These are phyloP conservation scores for Nothobranchius kuhntae DNA, from an alignment of 2,113 vertebrate genomes.

Conservation along the genomic window DNA sequence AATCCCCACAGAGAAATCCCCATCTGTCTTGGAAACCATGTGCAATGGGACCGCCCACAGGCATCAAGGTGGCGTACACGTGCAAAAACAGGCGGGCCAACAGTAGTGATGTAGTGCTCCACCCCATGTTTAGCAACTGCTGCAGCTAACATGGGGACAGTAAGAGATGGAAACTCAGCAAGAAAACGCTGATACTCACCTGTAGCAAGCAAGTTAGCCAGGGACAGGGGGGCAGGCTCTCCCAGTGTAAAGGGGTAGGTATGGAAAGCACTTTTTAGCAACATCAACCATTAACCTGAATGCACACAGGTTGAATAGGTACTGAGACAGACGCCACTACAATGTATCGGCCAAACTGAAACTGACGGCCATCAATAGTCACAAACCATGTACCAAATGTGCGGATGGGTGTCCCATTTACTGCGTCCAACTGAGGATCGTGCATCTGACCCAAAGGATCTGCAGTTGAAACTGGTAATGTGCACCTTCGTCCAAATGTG, in stretches of 20 bases:
- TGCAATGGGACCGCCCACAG: no score
- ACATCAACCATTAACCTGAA: neutral
- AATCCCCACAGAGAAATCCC: neutral
- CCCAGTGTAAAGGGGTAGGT: neutral
- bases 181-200: neutral
- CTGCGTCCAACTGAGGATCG: no score
- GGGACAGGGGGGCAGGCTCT: no score
- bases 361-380: neutral
- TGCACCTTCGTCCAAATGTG: neutral
- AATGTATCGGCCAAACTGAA: neutral
- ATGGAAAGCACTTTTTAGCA: neutral
- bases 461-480: neutral
- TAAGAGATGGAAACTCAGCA: neutral
- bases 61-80: no score
- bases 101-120: neutral
- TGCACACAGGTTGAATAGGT: neutral
- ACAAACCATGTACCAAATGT: neutral
- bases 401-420: neutral
- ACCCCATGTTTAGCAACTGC: neutral
- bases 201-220: neutral
- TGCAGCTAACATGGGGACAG: neutral
- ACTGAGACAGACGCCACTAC: neutral
- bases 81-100: neutral
- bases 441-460: neutral
- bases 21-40: neutral